A percentile compares a stretch with the other conserved stretches of the same genome.
phyloP scores from a whole-genome alignment of 2,797 vertebrate species.

The Monodelphis domestica region DNA sequence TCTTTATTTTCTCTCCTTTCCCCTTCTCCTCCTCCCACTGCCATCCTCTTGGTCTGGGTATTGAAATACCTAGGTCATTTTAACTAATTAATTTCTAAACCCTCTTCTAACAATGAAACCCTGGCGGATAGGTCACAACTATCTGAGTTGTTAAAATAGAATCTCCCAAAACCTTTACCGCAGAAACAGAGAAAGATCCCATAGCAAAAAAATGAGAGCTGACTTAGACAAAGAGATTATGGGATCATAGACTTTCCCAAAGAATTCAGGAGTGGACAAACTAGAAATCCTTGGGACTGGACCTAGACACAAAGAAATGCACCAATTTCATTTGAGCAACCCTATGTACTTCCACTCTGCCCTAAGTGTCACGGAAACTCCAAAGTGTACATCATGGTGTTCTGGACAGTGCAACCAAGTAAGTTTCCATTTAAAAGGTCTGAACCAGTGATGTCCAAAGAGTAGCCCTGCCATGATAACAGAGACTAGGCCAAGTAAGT shows the following conservation, averaged over 20 bases:
- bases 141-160: background rate
- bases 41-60: background rate
- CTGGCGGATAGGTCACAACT: background rate
- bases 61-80: background rate
- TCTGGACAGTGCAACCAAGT: background rate
- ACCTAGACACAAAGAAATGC: slow-evolving; percentile 2
- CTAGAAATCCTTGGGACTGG: slow-evolving; percentile 15
- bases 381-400: background rate
- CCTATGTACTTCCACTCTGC: background rate
- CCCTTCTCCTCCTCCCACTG: background rate
- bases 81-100: background rate
- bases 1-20: background rate
- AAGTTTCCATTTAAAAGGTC: background rate
- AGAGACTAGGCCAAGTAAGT: background rate
- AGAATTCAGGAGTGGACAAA: background rate
- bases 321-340: background rate
- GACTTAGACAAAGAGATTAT: background rate
- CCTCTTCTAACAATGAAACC: background rate
- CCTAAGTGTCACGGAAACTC: background rate
- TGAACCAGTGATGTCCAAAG: background rate
- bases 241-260: background rate
- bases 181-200: background rate
- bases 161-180: background rate
- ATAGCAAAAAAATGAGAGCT: background rate
- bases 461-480: background rate